Evolutionary conservation across 92 coral and sea anemone genomes (phyloP).

Genomic region (Parazoanthus swiftii): DNA sequence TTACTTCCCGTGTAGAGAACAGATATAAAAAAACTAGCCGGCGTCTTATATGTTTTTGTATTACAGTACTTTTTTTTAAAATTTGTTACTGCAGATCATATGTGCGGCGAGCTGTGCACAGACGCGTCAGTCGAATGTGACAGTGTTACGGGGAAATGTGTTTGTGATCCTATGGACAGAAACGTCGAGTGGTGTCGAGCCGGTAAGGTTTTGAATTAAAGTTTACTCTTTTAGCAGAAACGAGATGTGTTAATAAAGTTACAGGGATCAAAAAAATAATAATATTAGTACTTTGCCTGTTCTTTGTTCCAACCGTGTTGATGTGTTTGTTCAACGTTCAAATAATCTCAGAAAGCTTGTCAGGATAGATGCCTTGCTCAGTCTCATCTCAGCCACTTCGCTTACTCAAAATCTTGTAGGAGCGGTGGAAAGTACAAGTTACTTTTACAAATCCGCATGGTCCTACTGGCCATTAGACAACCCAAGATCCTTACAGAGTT

Average conservation of each 20-base stretch:
- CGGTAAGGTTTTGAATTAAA: conserved; percentile 25
- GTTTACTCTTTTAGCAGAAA: background rate
- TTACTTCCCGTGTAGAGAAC: too few relatives aligned
- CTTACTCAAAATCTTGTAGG: background rate
- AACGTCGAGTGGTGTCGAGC: conserved; percentile 43
- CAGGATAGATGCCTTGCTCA: too few relatives aligned
- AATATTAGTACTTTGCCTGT: too few relatives aligned
- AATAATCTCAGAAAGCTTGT: too few relatives aligned
- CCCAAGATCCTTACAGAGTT: conserved; percentile 4
- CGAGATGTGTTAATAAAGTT: too few relatives aligned
- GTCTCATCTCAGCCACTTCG: too few relatives aligned
- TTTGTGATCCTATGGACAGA: conserved; percentile 48
- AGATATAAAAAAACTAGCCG: too few relatives aligned
- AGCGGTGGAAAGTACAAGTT: conserved; percentile 20
- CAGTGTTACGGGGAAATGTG: conserved; percentile 41
- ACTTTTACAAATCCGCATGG: conserved; percentile 31
- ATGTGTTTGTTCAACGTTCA: too few relatives aligned
- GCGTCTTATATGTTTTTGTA: too few relatives aligned
- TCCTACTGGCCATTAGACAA: conserved; percentile 31
- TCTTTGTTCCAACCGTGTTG: too few relatives aligned
- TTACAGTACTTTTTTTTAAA: too few relatives aligned
- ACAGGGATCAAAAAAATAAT: too few relatives aligned
- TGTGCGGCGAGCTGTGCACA: conserved; percentile 45
- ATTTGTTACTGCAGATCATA: conserved; percentile 36
- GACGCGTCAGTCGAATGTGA: conserved; percentile 38